Evolutionary conservation across 2,113 vertebrate species (phyloP).

Genomic region (Pollimyrus isidori): DNA sequence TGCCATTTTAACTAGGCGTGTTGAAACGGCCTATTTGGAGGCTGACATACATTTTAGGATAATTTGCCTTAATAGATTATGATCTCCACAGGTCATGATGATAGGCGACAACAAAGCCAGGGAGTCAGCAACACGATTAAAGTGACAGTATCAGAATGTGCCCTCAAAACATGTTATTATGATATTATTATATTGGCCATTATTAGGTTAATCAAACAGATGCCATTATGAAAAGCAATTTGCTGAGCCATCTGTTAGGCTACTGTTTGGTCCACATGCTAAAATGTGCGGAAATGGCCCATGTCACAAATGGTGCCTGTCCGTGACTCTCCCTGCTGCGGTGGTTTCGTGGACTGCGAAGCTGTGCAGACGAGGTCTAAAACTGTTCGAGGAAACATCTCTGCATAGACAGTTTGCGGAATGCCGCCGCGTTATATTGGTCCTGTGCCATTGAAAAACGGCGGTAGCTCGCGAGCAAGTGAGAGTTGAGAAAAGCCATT

Average conservation of each 20-base stretch:
- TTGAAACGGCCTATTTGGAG: not conserved
- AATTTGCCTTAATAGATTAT: not conserved
- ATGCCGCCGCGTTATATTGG: not conserved
- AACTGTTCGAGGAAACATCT: not conserved
- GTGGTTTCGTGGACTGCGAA: not conserved
- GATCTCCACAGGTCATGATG: not conserved
- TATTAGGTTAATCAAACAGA: slow-evolving; percentile 3
- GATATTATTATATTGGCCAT: not conserved
- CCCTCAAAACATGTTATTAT: not conserved
- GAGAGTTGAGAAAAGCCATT: not conserved
- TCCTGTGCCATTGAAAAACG: not conserved
- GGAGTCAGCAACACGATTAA: not conserved
- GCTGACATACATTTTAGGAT: not conserved
- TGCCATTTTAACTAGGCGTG: not conserved
- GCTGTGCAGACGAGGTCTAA: not conserved
- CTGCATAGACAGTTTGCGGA: not conserved
- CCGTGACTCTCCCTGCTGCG: not conserved
- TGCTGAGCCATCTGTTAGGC: not conserved
- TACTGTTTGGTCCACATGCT: not conserved
- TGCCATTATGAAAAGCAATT: not conserved
- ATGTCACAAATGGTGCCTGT: not conserved
- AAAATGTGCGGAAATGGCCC: not conserved
- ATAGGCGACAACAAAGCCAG: not conserved
- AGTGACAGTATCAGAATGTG: not conserved
- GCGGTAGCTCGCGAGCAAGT: not conserved